Evolutionary conservation across 2,888 invertebrate genomes (phyloP).

Genomic region (Sphaeridia pumilis): DNA sequence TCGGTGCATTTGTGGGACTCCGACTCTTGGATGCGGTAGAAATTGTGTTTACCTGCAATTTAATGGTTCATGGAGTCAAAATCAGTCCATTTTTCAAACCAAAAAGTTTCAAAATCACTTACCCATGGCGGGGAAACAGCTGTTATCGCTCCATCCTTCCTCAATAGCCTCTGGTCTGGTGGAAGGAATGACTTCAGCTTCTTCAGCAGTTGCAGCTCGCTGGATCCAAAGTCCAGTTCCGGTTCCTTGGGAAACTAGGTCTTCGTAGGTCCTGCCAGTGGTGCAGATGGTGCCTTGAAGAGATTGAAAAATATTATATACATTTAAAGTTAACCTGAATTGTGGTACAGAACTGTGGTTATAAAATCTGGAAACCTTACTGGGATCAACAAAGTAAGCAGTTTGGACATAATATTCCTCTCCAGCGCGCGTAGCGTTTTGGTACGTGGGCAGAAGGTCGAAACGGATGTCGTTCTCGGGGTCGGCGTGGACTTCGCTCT

Average conservation of each 20-base stretch:
- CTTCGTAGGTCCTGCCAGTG: constrained; percentile 15
- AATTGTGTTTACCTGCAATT: constrained; percentile 16
- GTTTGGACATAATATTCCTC: constrained; percentile 23
- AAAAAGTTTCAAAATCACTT: too few species aligned
- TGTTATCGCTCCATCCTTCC: constrained; percentile 25
- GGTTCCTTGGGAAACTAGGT: constrained; percentile 20
- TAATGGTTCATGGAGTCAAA: too few species aligned
- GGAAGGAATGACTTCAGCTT: constrained; percentile 11
- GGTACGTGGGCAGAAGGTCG: constrained; percentile 23
- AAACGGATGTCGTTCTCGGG: constrained; percentile 16
- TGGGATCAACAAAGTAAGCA: constrained; percentile 27
- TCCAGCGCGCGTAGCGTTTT: constrained; percentile 19
- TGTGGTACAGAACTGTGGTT: too few species aligned
- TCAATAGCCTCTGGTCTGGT: constrained; percentile 16
- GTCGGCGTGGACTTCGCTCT: too few species aligned
- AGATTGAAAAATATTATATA: too few species aligned
- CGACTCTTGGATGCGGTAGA: constrained; percentile 17
- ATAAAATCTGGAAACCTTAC: too few species aligned
- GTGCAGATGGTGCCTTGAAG: constrained; percentile 26
- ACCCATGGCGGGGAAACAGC: constrained; percentile 31
- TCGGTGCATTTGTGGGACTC: constrained; percentile 17
- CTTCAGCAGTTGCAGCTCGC: constrained; percentile 18
- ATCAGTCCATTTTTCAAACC: too few species aligned
- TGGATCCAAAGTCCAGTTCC: constrained; percentile 29
- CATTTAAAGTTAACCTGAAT: too few species aligned